Evolutionary conservation across 1,140 invertebrate genomes (phyloP), one percentile per base, ranked within the genome.

Genomic region (Bicyclus anynana): DNA sequence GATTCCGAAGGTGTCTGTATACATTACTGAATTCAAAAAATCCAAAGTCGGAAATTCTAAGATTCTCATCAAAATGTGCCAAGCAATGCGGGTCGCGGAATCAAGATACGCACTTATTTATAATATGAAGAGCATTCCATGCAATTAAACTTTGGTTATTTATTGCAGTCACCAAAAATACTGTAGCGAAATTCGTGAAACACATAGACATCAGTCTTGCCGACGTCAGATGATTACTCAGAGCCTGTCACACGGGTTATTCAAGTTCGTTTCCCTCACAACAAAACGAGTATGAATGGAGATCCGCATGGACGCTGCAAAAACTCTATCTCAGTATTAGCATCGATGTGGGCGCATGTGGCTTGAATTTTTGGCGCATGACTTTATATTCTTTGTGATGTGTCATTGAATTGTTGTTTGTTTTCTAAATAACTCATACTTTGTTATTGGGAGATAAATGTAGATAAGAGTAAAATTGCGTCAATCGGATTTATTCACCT

Each of bases 211-310:
- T 53, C 42, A 60, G 58, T 59, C 49, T 59, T 46, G 46, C 44
- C 26, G 60, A 62, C 54, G 53, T 60, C 46, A 42, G 53, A 58
- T 47, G 38, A 76, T 76, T 76, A 74, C 71, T 69, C 66, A 72
- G 56, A 54, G 56, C 64, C 68, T 65, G 71, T 69, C 65, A 59
- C 59, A 66, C 76, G 72, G 74, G 78, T 79, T 79, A 77, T 66
- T 68, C 66, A 46, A 71, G 78, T 78, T 77, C 67, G 54, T 71
- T 68, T 71, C 69, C 65, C 65, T 68, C 63, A 63, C 63, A 67
- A 66, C 47, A 47, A 67, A 77, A 75, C 76, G 47, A 65, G 75
- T 77, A 65, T 69, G 52, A 60, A 67, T 69, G 65, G 71, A 62
- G 69, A 51, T 59, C 73, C 56, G 60, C 49, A 35, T 33, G 29